These are phyloP conservation scores for Calliopum simillimum DNA, from an alignment of 2,888 invertebrate species.

Conservation along the genomic window DNA sequence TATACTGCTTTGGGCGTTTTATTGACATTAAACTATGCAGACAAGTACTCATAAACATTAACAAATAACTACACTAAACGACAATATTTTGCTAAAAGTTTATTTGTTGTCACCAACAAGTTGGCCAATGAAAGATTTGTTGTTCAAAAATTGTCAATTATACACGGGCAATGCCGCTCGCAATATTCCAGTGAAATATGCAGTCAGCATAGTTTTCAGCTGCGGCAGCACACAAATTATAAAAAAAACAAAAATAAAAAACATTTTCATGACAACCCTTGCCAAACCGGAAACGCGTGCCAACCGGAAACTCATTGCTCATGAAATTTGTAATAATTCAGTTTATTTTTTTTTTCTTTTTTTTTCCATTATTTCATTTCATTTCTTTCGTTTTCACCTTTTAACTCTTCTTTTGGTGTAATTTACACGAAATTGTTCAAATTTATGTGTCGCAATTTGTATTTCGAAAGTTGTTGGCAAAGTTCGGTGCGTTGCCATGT, in stretches of 20 bases:
- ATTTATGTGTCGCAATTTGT: slow-evolving; percentile 13
- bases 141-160: too few species aligned
- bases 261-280: not conserved
- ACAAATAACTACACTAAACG: not conserved
- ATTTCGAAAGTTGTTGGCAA: not conserved
- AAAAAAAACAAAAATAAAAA: not conserved
- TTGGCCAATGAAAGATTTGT: too few species aligned
- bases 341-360: not conserved
- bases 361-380: too few species aligned
- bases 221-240: slow-evolving; percentile 1
- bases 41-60: not conserved
- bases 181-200: too few species aligned
- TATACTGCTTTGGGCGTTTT: slow-evolving; percentile 1
- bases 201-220: not conserved
- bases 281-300: slow-evolving; percentile 15
- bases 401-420: not conserved
- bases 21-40: not conserved
- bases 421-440: slow-evolving; percentile 8
- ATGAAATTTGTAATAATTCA: slow-evolving; percentile 22
- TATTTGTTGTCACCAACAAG: too few species aligned
- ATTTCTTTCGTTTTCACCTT: not conserved
- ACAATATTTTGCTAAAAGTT: too few species aligned
- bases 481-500: not conserved
- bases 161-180: too few species aligned
- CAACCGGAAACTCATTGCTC: slow-evolving; percentile 15